Evolutionary conservation across 35 echinoderm and acorn worm genomes (phyloP).

Genomic region (Chiridota heheva): DNA sequence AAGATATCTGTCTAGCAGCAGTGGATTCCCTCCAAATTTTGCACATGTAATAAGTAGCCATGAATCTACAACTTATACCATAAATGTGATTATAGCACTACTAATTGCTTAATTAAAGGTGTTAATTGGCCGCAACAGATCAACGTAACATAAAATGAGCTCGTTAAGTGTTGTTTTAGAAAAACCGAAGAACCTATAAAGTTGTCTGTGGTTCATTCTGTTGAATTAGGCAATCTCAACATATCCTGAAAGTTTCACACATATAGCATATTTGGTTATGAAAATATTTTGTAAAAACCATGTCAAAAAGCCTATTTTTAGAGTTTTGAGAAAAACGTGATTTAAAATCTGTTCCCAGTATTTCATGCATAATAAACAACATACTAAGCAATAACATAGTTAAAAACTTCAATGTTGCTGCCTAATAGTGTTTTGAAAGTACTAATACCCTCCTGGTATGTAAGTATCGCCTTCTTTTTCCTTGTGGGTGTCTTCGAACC

Average conservation of each 20-base stretch:
- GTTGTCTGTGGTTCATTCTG: not conserved
- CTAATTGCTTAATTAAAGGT: constrained; percentile 2
- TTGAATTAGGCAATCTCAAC: not conserved
- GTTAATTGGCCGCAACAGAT: not conserved
- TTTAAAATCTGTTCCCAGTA: not conserved
- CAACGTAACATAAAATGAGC: not conserved
- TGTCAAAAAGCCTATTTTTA: not conserved
- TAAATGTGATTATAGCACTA: not conserved
- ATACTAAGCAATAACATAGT: not conserved
- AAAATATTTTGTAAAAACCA: constrained; percentile 13
- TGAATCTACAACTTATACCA: not conserved
- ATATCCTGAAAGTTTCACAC: too few species aligned
- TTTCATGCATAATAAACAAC: not conserved
- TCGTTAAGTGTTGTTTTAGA: not conserved
- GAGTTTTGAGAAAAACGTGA: not conserved
- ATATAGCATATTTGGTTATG: too few species aligned
- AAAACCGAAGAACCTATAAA: not conserved
- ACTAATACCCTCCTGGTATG: not conserved
- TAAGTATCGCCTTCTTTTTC: constrained; percentile 29
- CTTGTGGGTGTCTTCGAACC: constrained; percentile 35
- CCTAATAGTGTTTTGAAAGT: not conserved
- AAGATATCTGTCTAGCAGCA: not conserved
- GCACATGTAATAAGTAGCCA: not conserved
- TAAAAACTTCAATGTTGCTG: not conserved
- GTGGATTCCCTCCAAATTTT: not conserved